Percentiles rank a stretch among this genome's conserved stretches.
phyloP scores from a whole-genome alignment of 1,140 invertebrate species.

The Drosophila kikkawai region DNA sequence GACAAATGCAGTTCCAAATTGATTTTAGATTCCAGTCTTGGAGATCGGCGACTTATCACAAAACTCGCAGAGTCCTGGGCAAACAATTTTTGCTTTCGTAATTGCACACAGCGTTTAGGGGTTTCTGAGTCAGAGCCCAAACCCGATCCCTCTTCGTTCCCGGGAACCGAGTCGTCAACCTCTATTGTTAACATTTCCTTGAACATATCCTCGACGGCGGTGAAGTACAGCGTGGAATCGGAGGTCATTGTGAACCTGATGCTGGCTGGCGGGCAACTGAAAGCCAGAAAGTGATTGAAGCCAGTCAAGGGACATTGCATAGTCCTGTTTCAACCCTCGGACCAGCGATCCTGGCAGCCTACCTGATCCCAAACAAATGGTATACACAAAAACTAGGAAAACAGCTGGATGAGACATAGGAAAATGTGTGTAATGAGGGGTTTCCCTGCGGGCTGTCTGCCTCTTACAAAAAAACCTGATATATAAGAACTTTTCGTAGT shows the following conservation, averaged over 20 bases:
- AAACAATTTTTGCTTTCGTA: constrained; percentile 63
- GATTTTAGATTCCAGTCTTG: not conserved
- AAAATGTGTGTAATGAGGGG: constrained; percentile 47
- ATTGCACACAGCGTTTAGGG: constrained; percentile 53
- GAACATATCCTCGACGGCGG: constrained; percentile 64
- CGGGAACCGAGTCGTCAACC: constrained; percentile 7
- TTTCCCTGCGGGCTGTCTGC: constrained; percentile 36
- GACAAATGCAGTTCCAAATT: constrained; percentile 19
- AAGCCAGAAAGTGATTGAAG: constrained; percentile 54
- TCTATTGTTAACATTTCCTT: constrained; percentile 45
- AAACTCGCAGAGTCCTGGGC: constrained; percentile 38
- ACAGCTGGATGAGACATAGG: constrained; percentile 27
- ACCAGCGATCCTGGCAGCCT: constrained; percentile 38
- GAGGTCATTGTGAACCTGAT: constrained; percentile 67
- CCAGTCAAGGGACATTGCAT: constrained; percentile 32
- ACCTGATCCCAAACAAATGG: constrained; percentile 51
- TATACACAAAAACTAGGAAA: constrained; percentile 32
- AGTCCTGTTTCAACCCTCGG: constrained; percentile 58
- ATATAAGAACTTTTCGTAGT: not conserved
- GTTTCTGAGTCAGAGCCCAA: constrained; percentile 21
- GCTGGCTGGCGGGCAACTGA: constrained; percentile 61
- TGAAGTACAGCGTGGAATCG: constrained; percentile 60
- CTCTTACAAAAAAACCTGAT: constrained; percentile 6
- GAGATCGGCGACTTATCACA: constrained; percentile 46
- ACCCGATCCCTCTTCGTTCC: constrained; percentile 1